Evolutionary conservation across 1,140 invertebrate species (phyloP), one percentile per base, ranked within the genome.

Genomic region (Planococcus citri): DNA sequence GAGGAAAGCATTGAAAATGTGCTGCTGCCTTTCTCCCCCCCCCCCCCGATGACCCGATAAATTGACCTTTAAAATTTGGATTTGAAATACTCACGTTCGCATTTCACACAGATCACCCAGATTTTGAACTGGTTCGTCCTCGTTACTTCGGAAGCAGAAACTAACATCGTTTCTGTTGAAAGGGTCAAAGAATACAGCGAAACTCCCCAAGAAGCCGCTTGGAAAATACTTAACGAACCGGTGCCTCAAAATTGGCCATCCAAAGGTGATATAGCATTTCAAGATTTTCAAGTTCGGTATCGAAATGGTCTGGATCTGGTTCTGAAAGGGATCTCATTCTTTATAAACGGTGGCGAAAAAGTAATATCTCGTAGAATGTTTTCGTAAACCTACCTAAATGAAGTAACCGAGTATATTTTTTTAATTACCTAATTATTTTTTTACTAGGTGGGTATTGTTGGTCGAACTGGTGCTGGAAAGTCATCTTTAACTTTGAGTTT

Each of bases 101-200:
- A 2, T 51, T n/a, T n/a, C n/a, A n/a, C n/a, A n/a, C 74, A 89
- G 87, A 87, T 97, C 61, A 97, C 95, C 0, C 91, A 94, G 84
- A 94, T 92, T 0, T 80, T 98, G 8, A 98, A 97, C 78, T 97
- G 93, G 94, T 80, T 97, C 71, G 95, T 99, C 6, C 82, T 95
- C 71, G 97, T 97, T 93, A 93, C 92, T 0, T 93, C 92, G 6
- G 95, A 98, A 75, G 87, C 98, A 27, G 96, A 98, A 82, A 96
- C 94, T 0, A 97, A 98, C 76, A 97, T 98, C 72, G 95, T 98
- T 0, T 92, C 94, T n/a, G 95, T 98, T 1, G 96, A 99, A 79
- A 86, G 96, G 78, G 94, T 99, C 73, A 95, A 94, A 77, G 95
- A 98, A 76, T 98, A 98, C 76, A 87, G 90, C 1, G 91, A 96